These are phyloP conservation scores for Drosophila hamatofila DNA, from an alignment of 2,888 invertebrate species.

Conservation along the genomic window DNA sequence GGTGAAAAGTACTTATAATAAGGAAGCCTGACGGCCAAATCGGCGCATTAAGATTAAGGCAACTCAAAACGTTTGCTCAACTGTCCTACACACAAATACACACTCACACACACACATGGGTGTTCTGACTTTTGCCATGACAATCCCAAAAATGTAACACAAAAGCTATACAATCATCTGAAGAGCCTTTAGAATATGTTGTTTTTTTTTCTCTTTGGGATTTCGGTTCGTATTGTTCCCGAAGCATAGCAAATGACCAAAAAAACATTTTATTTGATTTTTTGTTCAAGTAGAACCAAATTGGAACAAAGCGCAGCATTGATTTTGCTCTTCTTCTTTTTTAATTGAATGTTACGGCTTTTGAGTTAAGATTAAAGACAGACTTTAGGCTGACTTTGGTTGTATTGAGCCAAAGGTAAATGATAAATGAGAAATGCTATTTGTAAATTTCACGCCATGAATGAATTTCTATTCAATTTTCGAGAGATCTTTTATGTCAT, in stretches of 20 bases:
- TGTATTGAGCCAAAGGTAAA: not conserved
- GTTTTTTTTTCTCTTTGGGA: not conserved
- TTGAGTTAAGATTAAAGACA: slow-evolving; percentile 6
- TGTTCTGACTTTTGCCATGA: slow-evolving; percentile 37
- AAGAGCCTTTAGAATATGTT: slow-evolving; percentile 14
- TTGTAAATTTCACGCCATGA: slow-evolving; percentile 1
- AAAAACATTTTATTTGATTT: slow-evolving; percentile 4
- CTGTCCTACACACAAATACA: slow-evolving; percentile 17
- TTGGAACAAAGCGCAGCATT: slow-evolving; percentile 22
- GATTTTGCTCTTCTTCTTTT: not conserved
- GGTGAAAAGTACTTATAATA: slow-evolving; percentile 73
- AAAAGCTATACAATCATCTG: slow-evolving; percentile 17
- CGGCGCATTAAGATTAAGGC: slow-evolving; percentile 38
- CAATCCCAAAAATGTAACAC: slow-evolving; percentile 27
- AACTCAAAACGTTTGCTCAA: slow-evolving; percentile 17
- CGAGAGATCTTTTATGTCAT: not conserved
- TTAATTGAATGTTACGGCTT: slow-evolving; percentile 25
- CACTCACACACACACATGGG: slow-evolving; percentile 5
- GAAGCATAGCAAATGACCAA: not conserved
- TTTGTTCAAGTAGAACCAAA: slow-evolving; percentile 11
- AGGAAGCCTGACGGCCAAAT: slow-evolving; percentile 51
- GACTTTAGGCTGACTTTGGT: not conserved
- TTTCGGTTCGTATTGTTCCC: slow-evolving; percentile 2
- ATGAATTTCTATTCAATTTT: slow-evolving; percentile 2
- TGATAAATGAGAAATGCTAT: slow-evolving; percentile 1